Evolutionary conservation across 2,888 invertebrate species (phyloP), one percentile per base, ranked within the genome.

Genomic region (Deroplatys truncata): DNA sequence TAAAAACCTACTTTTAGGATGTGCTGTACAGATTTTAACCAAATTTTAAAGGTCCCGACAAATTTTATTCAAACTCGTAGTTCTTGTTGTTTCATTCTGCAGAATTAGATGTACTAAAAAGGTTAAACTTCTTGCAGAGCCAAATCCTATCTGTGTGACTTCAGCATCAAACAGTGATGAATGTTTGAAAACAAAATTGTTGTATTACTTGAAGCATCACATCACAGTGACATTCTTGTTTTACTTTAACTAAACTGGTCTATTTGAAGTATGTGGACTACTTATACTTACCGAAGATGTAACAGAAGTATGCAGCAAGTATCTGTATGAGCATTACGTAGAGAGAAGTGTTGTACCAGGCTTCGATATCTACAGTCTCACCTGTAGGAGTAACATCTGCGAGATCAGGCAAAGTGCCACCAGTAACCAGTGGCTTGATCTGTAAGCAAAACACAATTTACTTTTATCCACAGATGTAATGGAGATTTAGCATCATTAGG

Each of bases 251-350:
- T 4, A 56, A n/a, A 72, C 16, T 84, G 2, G 10, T 5, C 15
- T 56, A 56, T 56, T 56, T 56, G 1, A 10, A 16, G n/a, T 31
- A 9, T 35, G 35, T 35, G 9, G 9, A 9, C 35, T 35, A 5
- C 4, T 1, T 43, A 43, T 43, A 86, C 90, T 92, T 91, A 93
- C 93, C 95, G 91, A 95, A 95, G 88, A 94, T 93, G 91, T 94
- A 95, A 91, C 94, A 94, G 35, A 97, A 91, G 92, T 97, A 96
- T 2, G 97, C 95, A 0, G 96, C 93, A 0, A 93, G 91, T 1
- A 96, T 94, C 93, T 98, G 97, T 56, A 97, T 94, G 0, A 96
- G 91, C 29, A 96, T 94, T 0, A 96, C 95, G 93, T 95, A 95
- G 72, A 96, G 91, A 0, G 96, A 94, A 0, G 95, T 93, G 15